Evolutionary conservation across 2,113 vertebrate genomes (phyloP), one percentile per base, ranked within the genome.

Genomic region (Pangasianodon hypophthalmus): DNA sequence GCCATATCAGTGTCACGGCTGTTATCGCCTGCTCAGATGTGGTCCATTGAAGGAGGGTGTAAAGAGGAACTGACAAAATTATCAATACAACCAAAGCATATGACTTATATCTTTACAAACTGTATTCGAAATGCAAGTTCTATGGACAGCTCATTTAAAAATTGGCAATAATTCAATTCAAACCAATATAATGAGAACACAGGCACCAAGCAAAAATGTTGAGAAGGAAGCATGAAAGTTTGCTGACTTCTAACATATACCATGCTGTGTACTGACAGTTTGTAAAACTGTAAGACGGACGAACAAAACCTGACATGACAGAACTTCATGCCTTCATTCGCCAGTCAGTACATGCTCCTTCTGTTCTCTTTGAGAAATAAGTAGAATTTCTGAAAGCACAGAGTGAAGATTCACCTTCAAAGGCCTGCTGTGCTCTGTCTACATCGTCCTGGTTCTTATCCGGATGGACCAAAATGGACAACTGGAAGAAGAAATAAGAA

Each of bases 401-500:
- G 29, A 52, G n/a, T 58, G 4, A 21, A n/a, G 26, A 29, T 37
- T 80, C 96, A 99, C 98, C 98, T 98, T 99, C 98, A 94, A 99
- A 99, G 0, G 98, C 98, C 94, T 97, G 98, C 94, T 99, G 98
- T n/a, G 98, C 96, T 96, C 98, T 95, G 0, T 98, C 97, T 90
- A 93, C 93, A 93, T 99, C 98, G 90, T 97, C 98, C 91, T 99
- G 98, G 89, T 99, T 99, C 95, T 99, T 99, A 94, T 99, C 98
- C 87, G 98, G 98, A 95, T 99, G 98, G 86, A 99, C 98, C 94
- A 99, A 95, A 94, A 99, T 99, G 73, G 98, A 99, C 90, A 99
- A 94, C 98, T 99, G 79, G 41, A 93, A 2, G 91, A 92, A 91
- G 11, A 91, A 29, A 58, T 26, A 58, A 32, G 80, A 41, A 84